phyloP scores from a whole-genome alignment of 2,113 vertebrate species.

The Procavia capensis region DNA sequence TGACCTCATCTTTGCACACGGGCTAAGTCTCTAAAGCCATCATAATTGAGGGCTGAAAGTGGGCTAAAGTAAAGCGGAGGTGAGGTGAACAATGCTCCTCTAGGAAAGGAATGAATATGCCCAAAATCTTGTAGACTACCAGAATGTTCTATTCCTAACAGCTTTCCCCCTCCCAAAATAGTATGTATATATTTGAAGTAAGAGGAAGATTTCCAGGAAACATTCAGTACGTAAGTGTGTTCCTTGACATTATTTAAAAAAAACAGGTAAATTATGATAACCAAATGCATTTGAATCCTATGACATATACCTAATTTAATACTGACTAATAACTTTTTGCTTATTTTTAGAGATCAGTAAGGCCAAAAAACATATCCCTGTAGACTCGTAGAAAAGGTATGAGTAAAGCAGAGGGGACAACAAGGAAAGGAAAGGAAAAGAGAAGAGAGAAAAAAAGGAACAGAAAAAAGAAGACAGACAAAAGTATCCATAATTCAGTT shows the following conservation, averaged over 20 bases:
- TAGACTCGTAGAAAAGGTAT: background rate
- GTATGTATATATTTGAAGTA: background rate
- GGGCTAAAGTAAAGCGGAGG: background rate
- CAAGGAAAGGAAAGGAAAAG: background rate
- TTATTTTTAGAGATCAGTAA: background rate
- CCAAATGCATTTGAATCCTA: no score
- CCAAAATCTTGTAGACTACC: background rate
- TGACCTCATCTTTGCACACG: background rate
- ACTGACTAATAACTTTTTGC: background rate
- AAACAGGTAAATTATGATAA: background rate
- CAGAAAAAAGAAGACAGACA: background rate
- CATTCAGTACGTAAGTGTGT: background rate
- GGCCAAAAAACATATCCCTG: background rate
- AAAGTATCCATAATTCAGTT: background rate
- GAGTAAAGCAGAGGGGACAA: background rate
- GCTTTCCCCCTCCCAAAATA: no score
- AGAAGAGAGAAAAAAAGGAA: background rate
- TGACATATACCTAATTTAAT: background rate
- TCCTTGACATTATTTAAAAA: background rate
- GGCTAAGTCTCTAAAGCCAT: background rate
- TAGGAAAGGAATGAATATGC: background rate
- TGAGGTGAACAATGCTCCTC: background rate
- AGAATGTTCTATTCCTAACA: background rate
- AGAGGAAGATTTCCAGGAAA: constrained; percentile 21
- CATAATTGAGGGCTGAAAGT: background rate